Conservation (phyloP, 2,888 invertebrate species). For the Phortica magna region DNA sequence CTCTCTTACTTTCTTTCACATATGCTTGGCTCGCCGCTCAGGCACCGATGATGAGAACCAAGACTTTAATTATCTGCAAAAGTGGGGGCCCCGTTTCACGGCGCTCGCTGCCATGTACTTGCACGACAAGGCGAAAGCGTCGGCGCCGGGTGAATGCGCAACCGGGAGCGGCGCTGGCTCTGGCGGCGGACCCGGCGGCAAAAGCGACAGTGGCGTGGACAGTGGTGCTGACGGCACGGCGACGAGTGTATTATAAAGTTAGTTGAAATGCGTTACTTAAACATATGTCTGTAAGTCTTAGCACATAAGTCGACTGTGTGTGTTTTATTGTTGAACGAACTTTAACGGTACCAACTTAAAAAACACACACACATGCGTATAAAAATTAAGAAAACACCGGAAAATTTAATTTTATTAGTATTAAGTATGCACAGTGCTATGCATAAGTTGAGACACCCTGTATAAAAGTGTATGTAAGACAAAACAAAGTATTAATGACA, state of each 20-base stretch:
- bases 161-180: constrained; percentile 66
- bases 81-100: constrained; percentile 98
- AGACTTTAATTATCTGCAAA: constrained; percentile 97
- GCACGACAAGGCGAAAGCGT: constrained; percentile 67
- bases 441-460: constrained; percentile 51
- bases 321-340: neutral
- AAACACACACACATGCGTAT: constrained; percentile 35
- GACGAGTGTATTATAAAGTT: constrained; percentile 67
- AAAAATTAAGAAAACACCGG: neutral
- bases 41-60: constrained; percentile 97
- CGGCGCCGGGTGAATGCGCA: constrained; percentile 47
- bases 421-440: constrained; percentile 41
- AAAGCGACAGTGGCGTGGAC: constrained; percentile 13
- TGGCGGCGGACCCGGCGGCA: constrained; percentile 45
- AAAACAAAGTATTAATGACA: too few species aligned
- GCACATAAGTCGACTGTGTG: neutral
- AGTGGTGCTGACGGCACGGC: constrained; percentile 13
- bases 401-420: neutral
- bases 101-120: constrained; percentile 97
- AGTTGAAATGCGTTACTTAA: neutral
- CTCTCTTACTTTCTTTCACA: constrained; percentile 16
- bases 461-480: constrained; percentile 55
- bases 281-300: neutral
- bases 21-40: too few species aligned
- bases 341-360: constrained; percentile 50